Evolutionary conservation across 2,113 vertebrate species (phyloP).

Genomic region (Cinclus mexicanus): DNA sequence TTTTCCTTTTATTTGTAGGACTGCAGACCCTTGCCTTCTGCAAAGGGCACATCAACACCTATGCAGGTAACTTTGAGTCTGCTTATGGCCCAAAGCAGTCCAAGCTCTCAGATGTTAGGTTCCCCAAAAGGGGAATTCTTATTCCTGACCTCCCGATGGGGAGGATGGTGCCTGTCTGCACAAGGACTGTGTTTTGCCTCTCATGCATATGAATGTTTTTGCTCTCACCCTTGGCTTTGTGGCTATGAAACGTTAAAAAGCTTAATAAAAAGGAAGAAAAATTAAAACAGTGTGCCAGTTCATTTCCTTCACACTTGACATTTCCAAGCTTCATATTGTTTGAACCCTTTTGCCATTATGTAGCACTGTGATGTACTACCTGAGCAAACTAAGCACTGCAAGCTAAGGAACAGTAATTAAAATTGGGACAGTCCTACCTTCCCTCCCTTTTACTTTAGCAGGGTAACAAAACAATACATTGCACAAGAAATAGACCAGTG

Average conservation of each 20-base stretch:
- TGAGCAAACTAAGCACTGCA: not conserved
- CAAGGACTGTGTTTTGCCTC: not conserved
- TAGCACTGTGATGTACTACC: not conserved
- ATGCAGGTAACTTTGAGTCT: not conserved
- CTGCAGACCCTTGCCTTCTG: not conserved
- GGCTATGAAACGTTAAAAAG: not conserved
- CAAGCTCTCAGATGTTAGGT: not conserved
- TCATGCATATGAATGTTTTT: not conserved
- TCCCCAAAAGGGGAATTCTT: not conserved
- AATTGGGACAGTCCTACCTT: not conserved
- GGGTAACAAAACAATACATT: not conserved
- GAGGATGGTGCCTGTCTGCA: not conserved
- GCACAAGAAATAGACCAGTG: not conserved
- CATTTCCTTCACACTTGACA: not conserved
- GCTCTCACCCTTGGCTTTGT: not conserved
- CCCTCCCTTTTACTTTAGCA: not conserved
- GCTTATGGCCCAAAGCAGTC: not conserved
- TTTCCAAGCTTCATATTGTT: not conserved
- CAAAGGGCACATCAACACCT: not conserved
- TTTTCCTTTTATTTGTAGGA: not conserved
- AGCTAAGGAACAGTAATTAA: not conserved
- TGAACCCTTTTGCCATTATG: not conserved
- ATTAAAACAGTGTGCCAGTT: not conserved
- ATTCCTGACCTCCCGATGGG: not conserved
- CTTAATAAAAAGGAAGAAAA: not conserved